Percentiles rank a stretch among this genome's conserved stretches.
Conservation (phyloP, 2,888 invertebrate genomes). For the Lasioglossum lativentre region DNA sequence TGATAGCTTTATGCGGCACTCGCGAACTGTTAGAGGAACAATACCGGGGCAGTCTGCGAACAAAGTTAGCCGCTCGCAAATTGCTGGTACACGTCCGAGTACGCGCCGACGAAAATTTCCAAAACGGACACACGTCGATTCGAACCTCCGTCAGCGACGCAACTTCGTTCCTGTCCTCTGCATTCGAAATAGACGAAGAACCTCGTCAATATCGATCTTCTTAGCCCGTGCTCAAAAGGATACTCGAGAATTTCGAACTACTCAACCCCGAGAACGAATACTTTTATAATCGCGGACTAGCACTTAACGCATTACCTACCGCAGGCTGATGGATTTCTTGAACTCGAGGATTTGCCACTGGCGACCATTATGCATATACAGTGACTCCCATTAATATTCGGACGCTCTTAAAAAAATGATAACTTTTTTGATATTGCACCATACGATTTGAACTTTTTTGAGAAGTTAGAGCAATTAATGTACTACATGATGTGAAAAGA, state of each 20-base stretch:
- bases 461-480: too few relatives aligned
- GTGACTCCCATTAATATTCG: too few relatives aligned
- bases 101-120: constrained; percentile 4
- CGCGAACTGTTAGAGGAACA: constrained; percentile 61
- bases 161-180: neutral
- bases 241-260: neutral
- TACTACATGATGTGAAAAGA: too few relatives aligned
- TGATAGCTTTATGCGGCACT: constrained; percentile 45
- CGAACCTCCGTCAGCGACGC: neutral
- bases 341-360: neutral
- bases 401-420: too few relatives aligned
- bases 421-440: too few relatives aligned
- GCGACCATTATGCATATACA: too few relatives aligned
- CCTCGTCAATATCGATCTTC: neutral
- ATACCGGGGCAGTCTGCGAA: constrained; percentile 45
- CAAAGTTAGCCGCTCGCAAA: constrained; percentile 53
- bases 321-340: neutral
- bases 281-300: neutral
- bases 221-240: neutral
- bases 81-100: constrained; percentile 31
- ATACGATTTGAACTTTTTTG: too few relatives aligned
- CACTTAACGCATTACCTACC: neutral
- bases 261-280: neutral
- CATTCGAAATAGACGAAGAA: neutral
- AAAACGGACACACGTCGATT: neutral